phyloP scores from a whole-genome alignment of 2,888 invertebrate species.

The Plebejus melissa region DNA sequence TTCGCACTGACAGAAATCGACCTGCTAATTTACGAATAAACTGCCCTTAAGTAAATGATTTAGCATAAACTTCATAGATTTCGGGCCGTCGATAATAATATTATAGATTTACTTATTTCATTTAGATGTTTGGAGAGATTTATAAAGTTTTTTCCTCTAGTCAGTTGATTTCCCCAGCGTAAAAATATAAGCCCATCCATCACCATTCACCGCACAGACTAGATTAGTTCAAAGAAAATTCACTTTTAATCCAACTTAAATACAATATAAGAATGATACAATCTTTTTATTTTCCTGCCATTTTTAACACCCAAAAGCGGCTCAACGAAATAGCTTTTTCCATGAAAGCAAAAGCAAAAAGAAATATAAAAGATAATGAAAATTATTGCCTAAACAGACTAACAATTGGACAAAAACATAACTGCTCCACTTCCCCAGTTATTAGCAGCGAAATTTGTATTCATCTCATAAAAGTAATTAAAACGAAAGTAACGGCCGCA shows the following conservation, averaged over 20 bases:
- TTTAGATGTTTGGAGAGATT: neutral
- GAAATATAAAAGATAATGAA: neutral
- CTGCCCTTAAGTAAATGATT: no score
- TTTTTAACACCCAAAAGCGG: neutral
- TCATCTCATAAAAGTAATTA: slow-evolving; percentile 51
- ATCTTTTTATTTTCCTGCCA: neutral
- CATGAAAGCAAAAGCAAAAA: neutral
- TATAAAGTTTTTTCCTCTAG: neutral
- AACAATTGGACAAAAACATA: slow-evolving; percentile 4
- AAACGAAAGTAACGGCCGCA: slow-evolving; percentile 37
- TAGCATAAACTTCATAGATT: no score
- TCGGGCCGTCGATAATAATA: no score
- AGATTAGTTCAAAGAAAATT: neutral
- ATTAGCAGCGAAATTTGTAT: slow-evolving; percentile 54
- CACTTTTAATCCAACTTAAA: neutral
- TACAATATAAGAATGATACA: neutral
- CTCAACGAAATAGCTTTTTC: neutral
- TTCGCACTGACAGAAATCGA: no score
- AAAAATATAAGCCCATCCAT: neutral
- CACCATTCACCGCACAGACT: neutral
- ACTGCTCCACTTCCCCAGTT: slow-evolving; percentile 42
- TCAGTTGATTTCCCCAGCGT: neutral
- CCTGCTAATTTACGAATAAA: no score
- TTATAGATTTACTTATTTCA: neutral
- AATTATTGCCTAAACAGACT: neutral